Base-by-base conservation (phyloP, 2,888 invertebrate genomes). In the Aphodius granarius region DNA sequence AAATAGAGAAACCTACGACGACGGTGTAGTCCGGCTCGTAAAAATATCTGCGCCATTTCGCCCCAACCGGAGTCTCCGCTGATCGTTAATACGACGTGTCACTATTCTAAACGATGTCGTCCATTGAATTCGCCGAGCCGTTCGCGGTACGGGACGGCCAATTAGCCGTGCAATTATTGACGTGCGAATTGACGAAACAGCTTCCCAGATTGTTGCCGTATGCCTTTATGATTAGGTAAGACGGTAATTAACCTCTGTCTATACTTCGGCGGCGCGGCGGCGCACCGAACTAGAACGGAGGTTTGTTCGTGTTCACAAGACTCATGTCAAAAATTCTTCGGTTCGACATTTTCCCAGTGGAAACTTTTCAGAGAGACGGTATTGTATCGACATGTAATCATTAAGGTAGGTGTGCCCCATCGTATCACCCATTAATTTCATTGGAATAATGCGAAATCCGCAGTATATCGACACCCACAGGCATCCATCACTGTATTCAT, bases 151-250 rank as follows among this genome's bases (percentile, higher is more conserved):
- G 68, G 68, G 22, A 22, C 21, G 22, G 68, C 68, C 68, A 68
- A 68, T 68, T 68, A 68, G 68, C 68, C 21, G 68, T 20, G 68
- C 22, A 68, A 68, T 68, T 68, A 68, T 68, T 68, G 68, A 68
- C 68, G 68, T 68, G 68, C 68, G 68, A 68, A 68, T 68, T 68
- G 68, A 68, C 68, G 68, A 68, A 68, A 68, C 68, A 22, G 20
- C 68, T 68, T 68, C 68, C 68, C 21, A 68, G 20, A 68, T 68
- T 21, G 20, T 66, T 68, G 21, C 68, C 68, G 68, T 19, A 20
- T 20, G 22, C 20, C 18, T 19, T 68, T 20, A 20, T 68, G n/a
- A 68, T n/a, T 68, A 68, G 20, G 43, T 43, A 43, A 43, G 43
- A 43, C 43, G 43, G 43, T 43, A 43, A 43, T 43, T 43, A 43